These are phyloP conservation scores for Mimumesa dahlbomi DNA, from an alignment of 2,888 invertebrate genomes.

Conservation along the genomic window DNA sequence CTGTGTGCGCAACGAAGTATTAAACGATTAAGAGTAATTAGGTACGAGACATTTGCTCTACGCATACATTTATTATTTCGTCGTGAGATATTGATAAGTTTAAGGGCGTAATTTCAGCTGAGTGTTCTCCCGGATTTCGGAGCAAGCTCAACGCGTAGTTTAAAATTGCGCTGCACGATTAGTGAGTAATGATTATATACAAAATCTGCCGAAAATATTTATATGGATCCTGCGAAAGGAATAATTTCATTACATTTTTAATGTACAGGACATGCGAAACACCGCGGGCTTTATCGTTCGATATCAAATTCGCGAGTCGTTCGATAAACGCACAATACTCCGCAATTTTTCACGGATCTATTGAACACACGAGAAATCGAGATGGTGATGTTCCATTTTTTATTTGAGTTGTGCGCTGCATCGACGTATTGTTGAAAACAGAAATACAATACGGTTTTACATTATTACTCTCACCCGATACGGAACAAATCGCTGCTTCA, in stretches of 20 bases:
- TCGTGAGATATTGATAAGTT: constrained; percentile 9
- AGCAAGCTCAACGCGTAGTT: not conserved
- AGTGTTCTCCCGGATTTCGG: not conserved
- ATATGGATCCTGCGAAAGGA: not conserved
- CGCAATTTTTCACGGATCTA: no score
- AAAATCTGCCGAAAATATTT: not conserved
- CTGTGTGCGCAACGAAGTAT: constrained; percentile 41
- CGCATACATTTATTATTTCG: constrained; percentile 10
- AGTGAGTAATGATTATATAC: not conserved
- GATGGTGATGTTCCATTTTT: no score
- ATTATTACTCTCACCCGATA: not conserved
- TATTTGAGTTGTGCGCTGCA: no score
- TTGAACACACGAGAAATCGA: not conserved
- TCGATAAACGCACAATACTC: no score
- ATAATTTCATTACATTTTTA: not conserved
- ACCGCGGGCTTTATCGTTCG: not conserved
- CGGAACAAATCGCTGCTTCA: constrained; percentile 18
- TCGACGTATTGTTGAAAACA: no score
- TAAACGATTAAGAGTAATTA: not conserved
- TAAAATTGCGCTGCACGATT: not conserved
- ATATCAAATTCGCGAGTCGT: not conserved
- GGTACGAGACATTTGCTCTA: not conserved
- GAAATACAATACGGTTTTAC: no score
- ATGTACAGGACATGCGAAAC: not conserved
- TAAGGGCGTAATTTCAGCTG: constrained; percentile 2